Conservation (phyloP, 2,888 invertebrate genomes). For the Aspidiotus destructor region DNA sequence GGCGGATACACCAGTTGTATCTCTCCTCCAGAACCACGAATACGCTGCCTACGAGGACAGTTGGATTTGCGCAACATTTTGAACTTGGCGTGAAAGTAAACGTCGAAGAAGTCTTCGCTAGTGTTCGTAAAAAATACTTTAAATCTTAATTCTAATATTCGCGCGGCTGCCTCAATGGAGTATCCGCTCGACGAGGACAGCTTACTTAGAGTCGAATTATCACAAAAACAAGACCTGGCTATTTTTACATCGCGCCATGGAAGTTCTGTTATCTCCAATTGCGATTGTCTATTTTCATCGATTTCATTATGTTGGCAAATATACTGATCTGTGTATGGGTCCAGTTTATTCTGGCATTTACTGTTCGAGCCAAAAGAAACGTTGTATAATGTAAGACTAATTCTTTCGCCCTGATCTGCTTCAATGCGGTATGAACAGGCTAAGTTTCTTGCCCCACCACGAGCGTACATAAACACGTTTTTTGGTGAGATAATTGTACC, state of each 20-base stretch:
- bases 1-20: constrained; percentile 56
- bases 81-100: constrained; percentile 62
- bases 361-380: constrained; percentile 57
- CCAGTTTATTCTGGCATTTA: constrained; percentile 58
- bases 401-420: constrained; percentile 47
- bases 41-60: constrained; percentile 54
- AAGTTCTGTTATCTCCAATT: constrained; percentile 55
- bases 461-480: constrained; percentile 72
- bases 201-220: constrained; percentile 50
- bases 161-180: constrained; percentile 52
- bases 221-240: constrained; percentile 68
- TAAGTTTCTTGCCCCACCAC: constrained; percentile 66
- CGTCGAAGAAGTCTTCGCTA: constrained; percentile 69
- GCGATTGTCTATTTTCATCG: constrained; percentile 40
- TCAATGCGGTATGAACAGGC: constrained; percentile 70
- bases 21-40: constrained; percentile 54
- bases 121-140: constrained; percentile 62
- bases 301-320: constrained; percentile 26
- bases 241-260: constrained; percentile 63
- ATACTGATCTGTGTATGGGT: constrained; percentile 55
- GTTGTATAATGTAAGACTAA: constrained; percentile 57
- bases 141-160: constrained; percentile 64
- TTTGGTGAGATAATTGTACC: constrained; percentile 54
- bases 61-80: constrained; percentile 53
- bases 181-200: constrained; percentile 21